Evolutionary conservation across 37 sponge, comb jelly and placozoan species (phyloP), one percentile per base, ranked within the genome.

Genomic region (Dysidea cf. avara): DNA sequence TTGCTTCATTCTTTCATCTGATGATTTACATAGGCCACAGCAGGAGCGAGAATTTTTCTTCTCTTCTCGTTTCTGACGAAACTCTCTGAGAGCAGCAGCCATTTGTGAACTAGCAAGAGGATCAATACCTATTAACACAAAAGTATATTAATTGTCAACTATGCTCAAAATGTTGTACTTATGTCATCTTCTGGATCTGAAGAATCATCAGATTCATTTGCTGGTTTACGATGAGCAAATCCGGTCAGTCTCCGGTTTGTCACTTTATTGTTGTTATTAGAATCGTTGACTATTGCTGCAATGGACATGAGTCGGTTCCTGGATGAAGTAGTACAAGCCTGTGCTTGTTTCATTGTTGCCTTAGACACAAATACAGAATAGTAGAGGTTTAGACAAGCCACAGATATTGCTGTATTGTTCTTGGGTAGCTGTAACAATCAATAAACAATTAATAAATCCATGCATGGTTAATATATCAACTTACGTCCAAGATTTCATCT

Each of bases 311-410:
- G 74, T 35, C 74, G 13, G 24, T 72, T 72, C 22, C 74, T 31
- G n/a, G 64, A 3, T 5, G n/a, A 20, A 20, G 36, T 26, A 9
- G 46, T 40, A 48, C 40, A 34, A 58, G 47, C 6, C 12, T 11
- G 4, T 22, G 47, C 61, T 36, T 28, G 20, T 26, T 72, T 72
- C 4, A 72, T 58, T 5, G 40, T 43, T 18, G 61, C 33, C 47
- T 56, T 33, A 6, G n/a, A 28, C 21, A 72, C 47, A 34, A 25
- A 57, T 29, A 72, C 74, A 58, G 61, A 72, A n/a, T 85, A 85
- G 36, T 62, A 24, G 47, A 86, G 69, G 64, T 86, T 48, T 22
- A 79, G 76, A 68, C 87, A 86, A 0, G 87, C 68, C 26, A 86
- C 75, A 5, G 87, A 80, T 0, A 86, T 68, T 18, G 71, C 76